Evolutionary conservation across 2,113 vertebrate species (phyloP), one percentile per base, ranked within the genome.

Genomic region (Myxocyprinus asiaticus): DNA sequence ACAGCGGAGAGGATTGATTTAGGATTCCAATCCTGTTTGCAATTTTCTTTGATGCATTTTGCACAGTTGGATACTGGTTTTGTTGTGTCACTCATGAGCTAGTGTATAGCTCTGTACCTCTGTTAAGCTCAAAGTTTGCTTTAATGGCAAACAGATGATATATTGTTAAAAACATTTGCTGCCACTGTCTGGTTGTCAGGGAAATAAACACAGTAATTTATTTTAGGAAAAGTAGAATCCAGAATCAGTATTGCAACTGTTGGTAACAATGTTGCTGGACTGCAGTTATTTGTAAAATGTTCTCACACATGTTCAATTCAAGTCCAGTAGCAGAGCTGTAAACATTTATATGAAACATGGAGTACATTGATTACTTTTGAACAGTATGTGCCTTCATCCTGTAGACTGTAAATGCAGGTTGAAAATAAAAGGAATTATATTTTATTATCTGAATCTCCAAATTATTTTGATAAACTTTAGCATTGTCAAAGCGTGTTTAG

Each of bases 341-440:
- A 59, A 64, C 6, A 79, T 67, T 76, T 70, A 33, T 74, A 47
- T 80, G 48, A 67, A 70, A 70, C 56, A 50, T 72, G 53, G 42
- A 56, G 61, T 78, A 53, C 15, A 80, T 64, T 51, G 9, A 81
- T 70, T 14, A 75, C 10, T 58, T 82, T 43, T 48, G 17, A 70
- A 77, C 61, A 68, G 84, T 89, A 89, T 74, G 92, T 94, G 92
- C 92, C 92, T 94, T 91, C 71, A 88, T 85, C 85, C 88, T 90
- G 87, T 90, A 84, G 83, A 88, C 79, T 80, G 74, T 62, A 83
- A 70, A 78, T 67, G 62, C 85, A 88, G 89, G 88, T 70, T 85
- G 85, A 86, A 85, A 92, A 90, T 90, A 91, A 92, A 33, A 92
- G 45, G 84, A 90, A 86, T 85, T 91, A 78, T 93, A 90, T 91